Conservation (phyloP, 2,113 vertebrate species). For the Onychostruthus taczanowskii region DNA sequence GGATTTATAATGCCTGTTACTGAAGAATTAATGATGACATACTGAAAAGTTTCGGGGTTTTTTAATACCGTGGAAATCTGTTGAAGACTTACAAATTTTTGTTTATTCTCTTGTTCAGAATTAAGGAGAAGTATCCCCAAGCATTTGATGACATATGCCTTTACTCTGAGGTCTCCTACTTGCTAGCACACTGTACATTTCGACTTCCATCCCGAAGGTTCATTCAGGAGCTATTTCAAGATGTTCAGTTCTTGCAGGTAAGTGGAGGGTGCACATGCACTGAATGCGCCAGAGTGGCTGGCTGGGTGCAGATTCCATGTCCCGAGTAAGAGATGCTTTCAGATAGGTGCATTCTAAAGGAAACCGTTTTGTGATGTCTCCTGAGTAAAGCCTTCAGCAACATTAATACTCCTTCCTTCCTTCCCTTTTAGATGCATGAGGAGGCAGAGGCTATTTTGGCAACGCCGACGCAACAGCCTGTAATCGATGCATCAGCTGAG, state of each 20-base stretch:
- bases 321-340: neutral
- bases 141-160: constrained; percentile 98
- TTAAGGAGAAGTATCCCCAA: constrained; percentile 98
- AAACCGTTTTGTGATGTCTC: neutral
- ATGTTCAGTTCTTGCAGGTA: constrained; percentile 96
- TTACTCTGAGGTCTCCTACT: constrained; percentile 95
- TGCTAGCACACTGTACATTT: constrained; percentile 94
- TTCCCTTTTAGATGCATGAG: constrained; percentile 87
- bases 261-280: neutral
- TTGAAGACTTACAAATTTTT: neutral
- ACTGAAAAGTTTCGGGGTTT: neutral
- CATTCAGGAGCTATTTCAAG: constrained; percentile 98
- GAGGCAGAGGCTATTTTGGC: constrained; percentile 93
- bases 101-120: constrained; percentile 73
- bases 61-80: neutral
- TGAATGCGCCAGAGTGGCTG: neutral
- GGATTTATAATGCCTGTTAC: neutral
- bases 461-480: constrained; percentile 77
- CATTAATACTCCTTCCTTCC: neutral
- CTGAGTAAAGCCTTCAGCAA: neutral
- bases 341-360: neutral
- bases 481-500: constrained; percentile 75
- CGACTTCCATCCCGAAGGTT: constrained; percentile 93
- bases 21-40: neutral
- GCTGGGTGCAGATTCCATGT: neutral